Conservation (phyloP, 2,797 vertebrate species). For the Danio kyathit region DNA sequence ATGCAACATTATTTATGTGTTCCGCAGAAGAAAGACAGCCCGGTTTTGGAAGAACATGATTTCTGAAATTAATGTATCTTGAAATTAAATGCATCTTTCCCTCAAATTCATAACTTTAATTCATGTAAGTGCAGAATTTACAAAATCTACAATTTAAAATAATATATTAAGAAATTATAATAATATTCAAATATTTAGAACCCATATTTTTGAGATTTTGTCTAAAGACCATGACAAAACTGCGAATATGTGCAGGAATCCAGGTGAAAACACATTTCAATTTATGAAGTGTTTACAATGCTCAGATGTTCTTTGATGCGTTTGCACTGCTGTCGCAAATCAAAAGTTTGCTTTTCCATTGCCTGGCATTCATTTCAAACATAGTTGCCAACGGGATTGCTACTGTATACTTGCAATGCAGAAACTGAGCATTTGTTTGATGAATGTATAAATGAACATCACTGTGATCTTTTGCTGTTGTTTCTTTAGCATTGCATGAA, state of each 20-base stretch:
- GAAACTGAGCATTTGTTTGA: constrained; percentile 14
- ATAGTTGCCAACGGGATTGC: background rate
- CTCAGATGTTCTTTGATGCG: constrained; percentile 1
- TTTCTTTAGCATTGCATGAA: constrained; percentile 29
- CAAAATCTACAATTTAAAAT: background rate
- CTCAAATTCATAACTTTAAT: background rate
- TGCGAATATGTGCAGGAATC: background rate
- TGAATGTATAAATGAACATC: constrained; percentile 52
- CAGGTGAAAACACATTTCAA: background rate
- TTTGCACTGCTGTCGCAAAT: background rate
- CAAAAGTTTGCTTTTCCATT: constrained; percentile 1
- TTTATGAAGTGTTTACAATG: background rate
- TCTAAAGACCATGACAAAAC: background rate
- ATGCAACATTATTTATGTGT: background rate
- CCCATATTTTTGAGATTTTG: background rate
- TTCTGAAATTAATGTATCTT: no score
- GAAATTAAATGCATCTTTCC: no score
- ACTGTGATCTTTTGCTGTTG: constrained; percentile 55
- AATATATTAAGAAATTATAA: background rate
- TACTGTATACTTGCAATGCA: background rate
- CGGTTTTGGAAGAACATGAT: background rate
- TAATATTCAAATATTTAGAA: background rate
- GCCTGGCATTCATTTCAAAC: background rate
- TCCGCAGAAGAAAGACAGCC: background rate
- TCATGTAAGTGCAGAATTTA: background rate